These are phyloP conservation scores for Adrianichthys oophorus DNA, from an alignment of 2,797 vertebrate species.

Conservation along the genomic window DNA sequence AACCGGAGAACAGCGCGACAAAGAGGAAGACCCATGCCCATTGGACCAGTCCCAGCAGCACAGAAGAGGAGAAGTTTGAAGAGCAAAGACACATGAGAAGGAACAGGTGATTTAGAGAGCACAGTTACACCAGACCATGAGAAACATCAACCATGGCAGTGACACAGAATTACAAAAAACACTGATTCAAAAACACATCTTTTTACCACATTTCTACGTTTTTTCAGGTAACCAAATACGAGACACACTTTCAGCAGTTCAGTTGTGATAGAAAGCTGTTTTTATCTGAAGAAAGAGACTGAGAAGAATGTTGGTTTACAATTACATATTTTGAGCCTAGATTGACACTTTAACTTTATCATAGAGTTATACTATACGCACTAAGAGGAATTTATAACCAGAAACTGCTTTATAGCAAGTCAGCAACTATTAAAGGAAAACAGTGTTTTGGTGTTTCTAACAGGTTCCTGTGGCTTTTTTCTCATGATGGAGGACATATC, in stretches of 20 bases:
- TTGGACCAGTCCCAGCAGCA: conserved; percentile 68
- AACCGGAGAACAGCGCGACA: conserved; percentile 60
- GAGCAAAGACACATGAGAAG: conserved; percentile 33
- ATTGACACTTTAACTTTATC: too few relatives aligned
- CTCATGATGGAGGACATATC: too few relatives aligned
- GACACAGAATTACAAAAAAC: not conserved
- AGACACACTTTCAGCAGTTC: not conserved
- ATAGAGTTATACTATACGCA: too few relatives aligned
- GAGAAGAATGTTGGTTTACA: not conserved
- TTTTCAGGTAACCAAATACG: not conserved
- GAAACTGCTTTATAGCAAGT: too few relatives aligned
- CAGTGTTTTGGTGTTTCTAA: too few relatives aligned
- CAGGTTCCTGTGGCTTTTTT: too few relatives aligned
- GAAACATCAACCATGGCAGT: conserved; percentile 5
- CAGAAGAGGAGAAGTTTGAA: conserved; percentile 50
- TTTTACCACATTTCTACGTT: not conserved
- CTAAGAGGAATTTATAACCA: too few relatives aligned
- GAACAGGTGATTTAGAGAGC: conserved; percentile 40
- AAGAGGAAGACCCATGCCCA: conserved; percentile 54
- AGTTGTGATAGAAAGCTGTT: not conserved
- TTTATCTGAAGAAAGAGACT: not conserved
- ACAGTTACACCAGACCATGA: conserved; percentile 15
- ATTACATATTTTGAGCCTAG: too few relatives aligned
- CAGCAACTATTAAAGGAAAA: too few relatives aligned
- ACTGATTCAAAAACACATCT: too few relatives aligned